These are phyloP conservation scores for Acanthosepion esculentum DNA, from an alignment of 2,888 invertebrate species.

Conservation along the genomic window DNA sequence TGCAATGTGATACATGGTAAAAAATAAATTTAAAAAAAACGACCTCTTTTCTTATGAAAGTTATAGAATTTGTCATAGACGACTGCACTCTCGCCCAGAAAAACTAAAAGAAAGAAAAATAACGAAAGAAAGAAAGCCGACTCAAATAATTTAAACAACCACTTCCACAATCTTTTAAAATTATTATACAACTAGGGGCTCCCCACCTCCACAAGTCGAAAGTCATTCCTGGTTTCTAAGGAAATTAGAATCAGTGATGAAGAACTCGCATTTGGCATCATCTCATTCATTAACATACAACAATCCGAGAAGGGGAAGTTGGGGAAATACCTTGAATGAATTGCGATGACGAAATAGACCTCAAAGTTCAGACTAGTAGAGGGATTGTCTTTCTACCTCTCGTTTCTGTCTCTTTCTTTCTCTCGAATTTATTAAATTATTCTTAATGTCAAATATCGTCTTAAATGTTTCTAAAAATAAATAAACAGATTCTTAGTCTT, in stretches of 20 bases:
- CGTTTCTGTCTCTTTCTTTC: not conserved
- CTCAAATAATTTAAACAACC: not conserved
- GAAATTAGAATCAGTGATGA: not conserved
- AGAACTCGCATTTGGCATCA: not conserved
- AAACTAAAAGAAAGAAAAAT: not conserved
- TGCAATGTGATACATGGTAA: not conserved
- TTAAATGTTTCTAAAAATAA: not conserved
- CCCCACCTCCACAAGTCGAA: not conserved
- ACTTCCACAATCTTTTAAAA: not conserved
- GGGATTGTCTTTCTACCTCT: not conserved
- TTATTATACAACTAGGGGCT: too few species aligned
- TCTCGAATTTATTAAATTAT: not conserved
- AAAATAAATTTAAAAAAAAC: not conserved
- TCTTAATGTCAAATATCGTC: not conserved
- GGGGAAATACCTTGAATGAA: constrained; percentile 25
- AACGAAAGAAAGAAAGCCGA: not conserved
- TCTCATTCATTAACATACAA: not conserved
- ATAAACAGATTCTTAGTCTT: not conserved
- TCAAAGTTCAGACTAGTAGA: not conserved
- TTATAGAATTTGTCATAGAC: not conserved
- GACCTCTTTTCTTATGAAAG: not conserved
- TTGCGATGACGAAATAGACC: not conserved
- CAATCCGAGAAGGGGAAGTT: not conserved
- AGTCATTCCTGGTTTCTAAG: not conserved
- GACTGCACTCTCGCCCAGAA: not conserved